Conservation (phyloP, 2,797 vertebrate genomes). For the Geotrypetes seraphini region DNA sequence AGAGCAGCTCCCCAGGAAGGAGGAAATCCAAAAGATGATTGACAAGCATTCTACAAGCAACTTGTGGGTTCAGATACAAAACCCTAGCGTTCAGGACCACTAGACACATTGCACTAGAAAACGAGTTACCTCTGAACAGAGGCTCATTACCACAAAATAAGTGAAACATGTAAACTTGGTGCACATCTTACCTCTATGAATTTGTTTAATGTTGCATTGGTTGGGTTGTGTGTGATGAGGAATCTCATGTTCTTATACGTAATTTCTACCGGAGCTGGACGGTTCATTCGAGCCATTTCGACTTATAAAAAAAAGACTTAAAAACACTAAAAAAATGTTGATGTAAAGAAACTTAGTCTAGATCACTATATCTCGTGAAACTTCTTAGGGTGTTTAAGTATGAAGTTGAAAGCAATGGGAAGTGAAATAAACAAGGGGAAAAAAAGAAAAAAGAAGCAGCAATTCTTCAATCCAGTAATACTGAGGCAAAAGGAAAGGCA, state of each 20-base stretch:
- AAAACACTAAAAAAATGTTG: constrained; percentile 48
- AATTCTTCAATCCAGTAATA: constrained; percentile 81
- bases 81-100: no score
- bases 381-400: constrained; percentile 64
- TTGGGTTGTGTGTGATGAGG: constrained; percentile 98
- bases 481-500: constrained; percentile 86
- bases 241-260: constrained; percentile 99
- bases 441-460: constrained; percentile 74
- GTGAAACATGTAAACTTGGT: no score
- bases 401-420: constrained; percentile 46
- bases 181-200: constrained; percentile 95
- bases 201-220: constrained; percentile 96
- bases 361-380: constrained; percentile 62
- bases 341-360: constrained; percentile 50
- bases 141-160: no score
- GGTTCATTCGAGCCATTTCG: constrained; percentile 97
- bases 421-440: constrained; percentile 66
- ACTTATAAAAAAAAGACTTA: constrained; percentile 35
- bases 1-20: no score
- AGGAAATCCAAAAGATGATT: no score
- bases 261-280: constrained; percentile 97
- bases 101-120: no score
- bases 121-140: no score
- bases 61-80: no score
- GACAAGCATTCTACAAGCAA: no score